Base-by-base conservation (phyloP, 53 echinoderm and acorn worm genomes). In the Mesocentrotus franciscanus region DNA sequence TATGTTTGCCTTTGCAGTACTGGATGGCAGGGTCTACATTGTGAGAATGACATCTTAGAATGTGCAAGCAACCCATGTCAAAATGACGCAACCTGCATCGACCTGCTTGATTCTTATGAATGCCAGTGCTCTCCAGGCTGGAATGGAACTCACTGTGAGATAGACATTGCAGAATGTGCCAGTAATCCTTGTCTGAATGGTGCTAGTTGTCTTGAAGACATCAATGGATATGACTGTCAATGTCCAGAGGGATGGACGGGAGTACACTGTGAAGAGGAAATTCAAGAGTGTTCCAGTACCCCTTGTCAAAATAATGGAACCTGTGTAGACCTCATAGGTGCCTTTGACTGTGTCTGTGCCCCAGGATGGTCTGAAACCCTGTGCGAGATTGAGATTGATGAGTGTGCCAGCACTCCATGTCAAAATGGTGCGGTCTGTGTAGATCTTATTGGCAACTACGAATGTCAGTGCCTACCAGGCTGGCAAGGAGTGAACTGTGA, bases 111-210 rank as follows among this genome's bases (percentile, higher is more conserved):
- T 87, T 12, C 72, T 13, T 97, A 95, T 72, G 55, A 92, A n/a
- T 97, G 97, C 71, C 85, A 90, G 22, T 97, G 97, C 60, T 58
- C 89, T 29, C 68, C 78, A 56, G 95, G 96, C 7, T 97, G 92
- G 95, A 96, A 81, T 34, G 85, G 90, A 33, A 90, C 78, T 20
- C 95, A 95, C 91, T 97, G 97, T 93, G 95, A 95, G 42, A 71
- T 95, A 33, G 94, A 93, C 56, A 61, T 93, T 42, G 33, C 34
- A 76, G 79, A 78, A 93, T 93, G 93, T 61, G 96, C 96, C 17
- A 96, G 95, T 6, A 94, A 91, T 17, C 97, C 98, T 17, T 98
- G 98, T 85, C 92, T 93, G 85, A 97, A 98, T 59, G 97, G 96
- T n/a, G 98, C 95, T 3, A 89, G 87, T 78, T 39, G 97, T 96